These are phyloP conservation scores for Diprion similis DNA, from an alignment of 1,140 invertebrate genomes.

Conservation along the genomic window DNA sequence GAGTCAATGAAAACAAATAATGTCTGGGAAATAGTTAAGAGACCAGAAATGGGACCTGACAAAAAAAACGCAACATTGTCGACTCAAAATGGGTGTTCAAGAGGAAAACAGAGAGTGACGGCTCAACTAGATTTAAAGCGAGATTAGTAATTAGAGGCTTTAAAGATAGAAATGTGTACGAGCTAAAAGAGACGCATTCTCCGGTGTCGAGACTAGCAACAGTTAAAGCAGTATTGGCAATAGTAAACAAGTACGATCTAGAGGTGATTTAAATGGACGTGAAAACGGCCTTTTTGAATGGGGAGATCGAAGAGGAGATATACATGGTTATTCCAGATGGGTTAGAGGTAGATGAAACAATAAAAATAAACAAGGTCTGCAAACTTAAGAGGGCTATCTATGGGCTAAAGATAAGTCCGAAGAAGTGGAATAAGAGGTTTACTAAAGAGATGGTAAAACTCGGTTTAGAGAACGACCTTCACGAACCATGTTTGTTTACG, in stretches of 20 bases:
- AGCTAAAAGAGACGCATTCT: slow-evolving; percentile 22
- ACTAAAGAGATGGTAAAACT: slow-evolving; percentile 15
- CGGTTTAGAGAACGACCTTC: slow-evolving; percentile 27
- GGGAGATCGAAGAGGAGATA: slow-evolving; percentile 47
- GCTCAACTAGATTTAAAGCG: slow-evolving; percentile 18
- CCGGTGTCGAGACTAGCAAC: slow-evolving; percentile 28
- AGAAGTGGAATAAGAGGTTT: slow-evolving; percentile 27
- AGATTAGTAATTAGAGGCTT: slow-evolving; percentile 22
- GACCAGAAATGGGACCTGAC: slow-evolving; percentile 9
- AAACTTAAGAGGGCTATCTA: slow-evolving; percentile 23
- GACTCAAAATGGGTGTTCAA: slow-evolving; percentile 25
- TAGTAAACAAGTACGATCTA: slow-evolving; percentile 31
- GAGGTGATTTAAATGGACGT: slow-evolving; percentile 47
- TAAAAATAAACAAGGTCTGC: slow-evolving; percentile 23
- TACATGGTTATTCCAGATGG: slow-evolving; percentile 50
- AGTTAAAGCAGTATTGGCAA: slow-evolving; percentile 23
- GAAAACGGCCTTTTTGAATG: slow-evolving; percentile 48
- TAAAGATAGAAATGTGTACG: slow-evolving; percentile 23
- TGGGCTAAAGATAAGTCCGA: slow-evolving; percentile 26
- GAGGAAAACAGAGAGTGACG: slow-evolving; percentile 19
- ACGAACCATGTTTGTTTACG: slow-evolving; percentile 30
- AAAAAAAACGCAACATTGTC: slow-evolving; percentile 19
- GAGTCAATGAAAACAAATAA: slow-evolving; percentile 27
- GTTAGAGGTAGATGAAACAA: neutral
- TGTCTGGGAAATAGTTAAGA: slow-evolving; percentile 21